Percentiles rank a stretch among this genome's conserved stretches.
Conservation (phyloP, 1,140 invertebrate species). For the Trissolcus basalis region DNA sequence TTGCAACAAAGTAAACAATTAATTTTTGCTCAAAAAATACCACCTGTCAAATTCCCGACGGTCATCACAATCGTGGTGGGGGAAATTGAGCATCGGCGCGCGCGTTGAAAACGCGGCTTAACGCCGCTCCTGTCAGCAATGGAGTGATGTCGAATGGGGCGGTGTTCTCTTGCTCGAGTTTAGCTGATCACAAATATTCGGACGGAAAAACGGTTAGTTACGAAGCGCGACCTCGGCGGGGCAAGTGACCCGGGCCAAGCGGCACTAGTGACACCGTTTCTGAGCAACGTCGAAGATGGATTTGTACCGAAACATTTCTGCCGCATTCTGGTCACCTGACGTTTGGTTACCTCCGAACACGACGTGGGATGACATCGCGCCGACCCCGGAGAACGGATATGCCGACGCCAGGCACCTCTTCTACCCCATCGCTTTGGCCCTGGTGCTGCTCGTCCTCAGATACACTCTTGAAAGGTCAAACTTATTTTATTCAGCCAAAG, state of each 20-base stretch:
- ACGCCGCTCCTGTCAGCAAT: conserved; percentile 51
- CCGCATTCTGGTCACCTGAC: conserved; percentile 86
- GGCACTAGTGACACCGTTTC: conserved; percentile 2
- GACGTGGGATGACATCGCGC: conserved; percentile 90
- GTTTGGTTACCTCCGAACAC: conserved; percentile 93
- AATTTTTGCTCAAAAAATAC: too few relatives aligned
- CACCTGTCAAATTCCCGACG: too few relatives aligned
- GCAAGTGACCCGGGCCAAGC: background rate
- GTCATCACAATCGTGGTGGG: too few relatives aligned
- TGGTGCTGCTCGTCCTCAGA: conserved; percentile 84
- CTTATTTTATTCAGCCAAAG: conserved; percentile 33
- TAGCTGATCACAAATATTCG: conserved; percentile 27
- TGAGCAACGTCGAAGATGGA: conserved; percentile 58
- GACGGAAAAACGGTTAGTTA: conserved; percentile 22
- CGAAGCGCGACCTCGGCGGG: background rate
- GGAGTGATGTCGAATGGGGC: conserved; percentile 50
- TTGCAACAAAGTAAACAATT: too few relatives aligned
- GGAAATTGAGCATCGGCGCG: too few relatives aligned
- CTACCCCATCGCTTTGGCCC: conserved; percentile 87
- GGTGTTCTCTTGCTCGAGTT: conserved; percentile 42
- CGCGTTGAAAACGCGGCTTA: conserved; percentile 23
- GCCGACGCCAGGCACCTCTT: conserved; percentile 88
- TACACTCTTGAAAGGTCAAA: conserved; percentile 86
- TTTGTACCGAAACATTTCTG: conserved; percentile 68
- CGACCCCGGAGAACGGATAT: conserved; percentile 86